These are phyloP conservation scores for Habropoda laboriosa DNA, from an alignment of 1,140 invertebrate genomes.

Conservation along the genomic window DNA sequence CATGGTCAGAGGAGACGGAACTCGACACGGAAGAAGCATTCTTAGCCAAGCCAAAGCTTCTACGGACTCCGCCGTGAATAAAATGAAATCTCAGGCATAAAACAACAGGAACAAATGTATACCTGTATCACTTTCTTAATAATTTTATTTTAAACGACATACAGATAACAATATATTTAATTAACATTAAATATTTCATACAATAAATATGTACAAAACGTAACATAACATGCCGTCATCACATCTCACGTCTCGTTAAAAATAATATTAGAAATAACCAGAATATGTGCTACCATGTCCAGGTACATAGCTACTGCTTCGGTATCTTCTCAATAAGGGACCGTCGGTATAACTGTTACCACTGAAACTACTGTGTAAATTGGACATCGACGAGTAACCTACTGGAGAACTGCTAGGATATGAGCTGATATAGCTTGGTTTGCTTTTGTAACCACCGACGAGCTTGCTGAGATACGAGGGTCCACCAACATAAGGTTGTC, in stretches of 20 bases:
- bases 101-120: background rate
- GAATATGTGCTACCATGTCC: constrained; percentile 22
- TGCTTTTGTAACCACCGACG: constrained; percentile 35
- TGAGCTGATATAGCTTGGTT: constrained; percentile 28
- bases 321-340: constrained; percentile 42
- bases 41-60: constrained; percentile 71
- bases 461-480: constrained; percentile 17
- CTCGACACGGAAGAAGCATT: constrained; percentile 66
- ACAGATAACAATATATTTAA: background rate
- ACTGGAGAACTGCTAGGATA: constrained; percentile 1
- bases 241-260: background rate
- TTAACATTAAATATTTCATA: constrained; percentile 40
- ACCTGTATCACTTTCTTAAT: constrained; percentile 1
- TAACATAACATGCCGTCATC: constrained; percentile 3
- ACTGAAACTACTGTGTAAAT: background rate
- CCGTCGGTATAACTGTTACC: constrained; percentile 32
- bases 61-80: constrained; percentile 67
- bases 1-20: constrained; percentile 20
- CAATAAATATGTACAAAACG: constrained; percentile 62
- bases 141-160: constrained; percentile 41
- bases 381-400: constrained; percentile 21
- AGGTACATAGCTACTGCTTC: constrained; percentile 32
- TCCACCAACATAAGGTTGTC: constrained; percentile 44
- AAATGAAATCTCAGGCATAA: background rate
- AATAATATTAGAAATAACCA: constrained; percentile 22